Base-by-base conservation (phyloP, 2,113 vertebrate species). In the Leuciscus idus region DNA sequence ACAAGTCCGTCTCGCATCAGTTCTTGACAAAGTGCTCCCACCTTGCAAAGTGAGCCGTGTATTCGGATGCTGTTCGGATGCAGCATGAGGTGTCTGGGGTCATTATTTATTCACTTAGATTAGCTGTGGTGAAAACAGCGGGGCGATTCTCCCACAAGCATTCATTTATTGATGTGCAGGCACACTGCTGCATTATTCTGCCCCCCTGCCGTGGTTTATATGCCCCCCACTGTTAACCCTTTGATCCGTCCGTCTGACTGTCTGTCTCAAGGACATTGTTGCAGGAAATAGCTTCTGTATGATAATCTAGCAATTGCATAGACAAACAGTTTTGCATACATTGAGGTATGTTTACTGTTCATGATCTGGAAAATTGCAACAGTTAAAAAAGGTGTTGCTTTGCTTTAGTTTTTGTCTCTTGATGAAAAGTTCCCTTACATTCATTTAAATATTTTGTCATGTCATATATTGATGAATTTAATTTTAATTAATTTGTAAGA, bases 51-150 rank as follows among this genome's bases (percentile, higher is more conserved):
- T 72, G 55, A 81, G 33, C 62, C 15, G 17, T 48, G 68, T 59
- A 33, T 73, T 33, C 8, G 5, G 75, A 28, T 78, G 75, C 75
- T 78, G 75, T 57, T 57, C 30, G 19, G 82, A 85, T 57, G 84
- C 76, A 46, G 84, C 43, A 43, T 80, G 21, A 79, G 43, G 84
- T 70, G 12, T 70, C 76, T 79, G 84, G 84, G 70, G 55, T 86
- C 85, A 66, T 75, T 83, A 81, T 74, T 75, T 64, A 86, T 75
- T 82, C 79, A 75, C 70, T 59, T 62, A 33, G 79, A 48, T 82
- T 59, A 74, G 48, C 68, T 55, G 50, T 50, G 39, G 64, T 81
- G 77, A 36, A 72, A 68, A 59, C 85, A 81, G 78, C 43, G 11
- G 85, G 77, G 11, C 57, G 17, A 28, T 59, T 84, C 52, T 59